These are phyloP conservation scores for Sicus ferrugineus DNA, from an alignment of 2,888 invertebrate species.

Conservation along the genomic window DNA sequence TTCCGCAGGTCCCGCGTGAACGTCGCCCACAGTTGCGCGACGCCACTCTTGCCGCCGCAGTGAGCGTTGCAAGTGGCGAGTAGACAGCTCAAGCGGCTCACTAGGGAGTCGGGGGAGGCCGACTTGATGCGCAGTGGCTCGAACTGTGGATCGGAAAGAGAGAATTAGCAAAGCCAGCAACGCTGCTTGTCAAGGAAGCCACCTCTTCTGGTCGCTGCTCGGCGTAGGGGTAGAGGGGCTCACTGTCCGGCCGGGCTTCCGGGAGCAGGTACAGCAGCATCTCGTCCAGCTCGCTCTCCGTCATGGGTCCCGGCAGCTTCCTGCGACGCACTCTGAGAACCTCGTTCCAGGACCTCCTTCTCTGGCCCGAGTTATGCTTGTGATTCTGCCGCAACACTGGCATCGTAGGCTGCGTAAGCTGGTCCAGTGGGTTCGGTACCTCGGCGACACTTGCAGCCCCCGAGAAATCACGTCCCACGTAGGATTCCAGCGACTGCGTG, in stretches of 20 bases:
- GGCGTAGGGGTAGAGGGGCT: constrained; percentile 67
- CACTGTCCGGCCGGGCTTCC: constrained; percentile 76
- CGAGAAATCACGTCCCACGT: constrained; percentile 60
- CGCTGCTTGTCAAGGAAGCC: constrained; percentile 43
- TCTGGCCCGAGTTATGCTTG: constrained; percentile 36
- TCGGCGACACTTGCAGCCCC: constrained; percentile 67
- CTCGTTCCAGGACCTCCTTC: too few relatives aligned
- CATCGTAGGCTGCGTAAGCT: constrained; percentile 75
- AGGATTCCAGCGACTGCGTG: constrained; percentile 50
- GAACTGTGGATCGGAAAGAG: constrained; percentile 58
- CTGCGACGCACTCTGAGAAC: constrained; percentile 47
- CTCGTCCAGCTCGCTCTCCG: constrained; percentile 77
- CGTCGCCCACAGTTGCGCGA: constrained; percentile 94
- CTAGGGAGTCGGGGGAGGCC: constrained; percentile 78
- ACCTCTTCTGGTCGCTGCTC: constrained; percentile 64
- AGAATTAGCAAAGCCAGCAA: not conserved
- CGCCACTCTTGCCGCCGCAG: constrained; percentile 76
- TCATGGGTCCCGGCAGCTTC: constrained; percentile 78
- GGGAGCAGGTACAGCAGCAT: constrained; percentile 87
- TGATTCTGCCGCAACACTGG: constrained; percentile 29
- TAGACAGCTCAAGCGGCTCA: constrained; percentile 81
- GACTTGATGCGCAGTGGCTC: constrained; percentile 73
- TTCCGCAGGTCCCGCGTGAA: constrained; percentile 89
- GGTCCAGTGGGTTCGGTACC: constrained; percentile 70
- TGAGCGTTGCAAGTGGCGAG: constrained; percentile 77